Conservation (phyloP, 2,113 vertebrate genomes). For the Tympanuchus pallidicinctus region DNA sequence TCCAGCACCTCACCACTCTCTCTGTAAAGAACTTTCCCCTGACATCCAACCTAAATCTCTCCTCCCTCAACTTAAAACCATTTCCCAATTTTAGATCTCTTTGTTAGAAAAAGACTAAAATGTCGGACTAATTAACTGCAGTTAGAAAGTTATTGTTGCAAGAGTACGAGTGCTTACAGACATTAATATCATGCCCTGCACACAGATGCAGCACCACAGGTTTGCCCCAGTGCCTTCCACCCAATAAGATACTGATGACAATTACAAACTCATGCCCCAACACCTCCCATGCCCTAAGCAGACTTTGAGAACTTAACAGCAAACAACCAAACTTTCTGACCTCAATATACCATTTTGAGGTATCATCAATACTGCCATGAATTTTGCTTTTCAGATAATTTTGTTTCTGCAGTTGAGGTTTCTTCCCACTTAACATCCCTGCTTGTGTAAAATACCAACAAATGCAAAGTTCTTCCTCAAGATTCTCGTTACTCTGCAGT, state of each 20-base stretch:
- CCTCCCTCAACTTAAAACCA: no score
- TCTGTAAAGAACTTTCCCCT: no score
- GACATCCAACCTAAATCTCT: no score
- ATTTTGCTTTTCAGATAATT: not conserved
- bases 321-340: conserved; percentile 42
- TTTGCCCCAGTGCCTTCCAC: not conserved
- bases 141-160: not conserved
- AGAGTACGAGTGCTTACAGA: not conserved
- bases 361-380: not conserved
- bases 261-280: conserved; percentile 29
- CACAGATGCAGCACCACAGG: not conserved
- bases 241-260: conserved; percentile 22
- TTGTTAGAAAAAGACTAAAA: conserved; percentile 40
- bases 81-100: not conserved
- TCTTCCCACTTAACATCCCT: not conserved
- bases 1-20: no score
- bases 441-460: not conserved
- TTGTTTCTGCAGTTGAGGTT: not conserved
- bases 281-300: conserved; percentile 31
- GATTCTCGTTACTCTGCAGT: not conserved
- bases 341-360: not conserved
- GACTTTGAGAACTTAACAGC: not conserved
- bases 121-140: not conserved
- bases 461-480: not conserved
- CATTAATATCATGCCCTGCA: not conserved